Evolutionary conservation across 2,797 vertebrate genomes (phyloP).

Genomic region (Lycodopsis pacificus): DNA sequence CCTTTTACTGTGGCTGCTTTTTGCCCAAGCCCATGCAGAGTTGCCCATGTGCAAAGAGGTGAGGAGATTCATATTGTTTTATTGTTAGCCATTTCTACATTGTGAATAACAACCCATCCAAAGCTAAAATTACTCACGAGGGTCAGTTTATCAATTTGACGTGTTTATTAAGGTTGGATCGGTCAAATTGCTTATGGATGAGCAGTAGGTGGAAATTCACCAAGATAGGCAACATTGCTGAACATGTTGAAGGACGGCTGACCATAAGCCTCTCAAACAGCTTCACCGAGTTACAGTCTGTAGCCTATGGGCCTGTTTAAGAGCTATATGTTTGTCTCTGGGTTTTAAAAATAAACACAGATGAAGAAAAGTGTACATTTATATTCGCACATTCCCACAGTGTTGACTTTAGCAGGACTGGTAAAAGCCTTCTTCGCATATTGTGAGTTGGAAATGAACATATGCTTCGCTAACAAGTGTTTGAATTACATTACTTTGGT

Average conservation of each 20-base stretch:
- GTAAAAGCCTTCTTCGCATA: conserved; percentile 35
- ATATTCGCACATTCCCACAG: background rate
- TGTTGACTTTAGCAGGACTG: conserved; percentile 33
- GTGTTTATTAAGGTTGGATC: background rate
- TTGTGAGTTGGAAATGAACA: conserved; percentile 58
- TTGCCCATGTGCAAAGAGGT: conserved; percentile 87
- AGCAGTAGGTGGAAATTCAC: background rate
- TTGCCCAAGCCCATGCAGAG: conserved; percentile 65
- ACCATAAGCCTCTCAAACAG: background rate
- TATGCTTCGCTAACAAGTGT: conserved; percentile 19
- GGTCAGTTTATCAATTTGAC: background rate
- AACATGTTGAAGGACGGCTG: background rate
- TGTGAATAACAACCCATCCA: background rate
- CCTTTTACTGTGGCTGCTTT: conserved; percentile 63
- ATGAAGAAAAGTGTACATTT: background rate
- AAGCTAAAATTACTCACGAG: background rate
- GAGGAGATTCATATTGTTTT: conserved; percentile 51
- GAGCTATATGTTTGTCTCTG: background rate
- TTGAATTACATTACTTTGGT: conserved; percentile 1
- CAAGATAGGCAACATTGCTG: background rate
- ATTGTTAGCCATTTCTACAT: background rate
- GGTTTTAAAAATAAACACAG: background rate
- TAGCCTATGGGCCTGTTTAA: background rate
- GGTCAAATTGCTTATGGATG: background rate
- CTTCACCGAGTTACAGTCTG: background rate